These are phyloP conservation scores for Picus viridis DNA, from an alignment of 2,797 vertebrate species.

Conservation along the genomic window DNA sequence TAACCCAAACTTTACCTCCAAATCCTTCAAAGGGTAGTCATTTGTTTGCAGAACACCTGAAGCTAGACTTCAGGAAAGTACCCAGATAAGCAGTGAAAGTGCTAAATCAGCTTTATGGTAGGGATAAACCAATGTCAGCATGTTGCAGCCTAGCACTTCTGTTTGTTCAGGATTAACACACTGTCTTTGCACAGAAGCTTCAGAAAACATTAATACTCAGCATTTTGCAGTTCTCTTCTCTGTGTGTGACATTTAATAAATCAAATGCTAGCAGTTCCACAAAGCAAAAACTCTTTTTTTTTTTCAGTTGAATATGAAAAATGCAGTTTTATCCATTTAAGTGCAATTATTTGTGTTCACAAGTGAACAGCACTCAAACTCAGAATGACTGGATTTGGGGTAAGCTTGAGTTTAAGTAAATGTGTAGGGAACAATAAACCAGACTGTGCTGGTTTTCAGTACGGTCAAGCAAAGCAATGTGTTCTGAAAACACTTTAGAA, in stretches of 20 bases:
- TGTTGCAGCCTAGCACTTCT: not conserved
- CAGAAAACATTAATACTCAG: not conserved
- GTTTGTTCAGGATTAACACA: not conserved
- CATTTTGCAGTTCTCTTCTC: not conserved
- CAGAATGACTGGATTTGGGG: not conserved
- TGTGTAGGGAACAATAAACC: not conserved
- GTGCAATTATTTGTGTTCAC: not conserved
- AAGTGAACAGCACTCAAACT: not conserved
- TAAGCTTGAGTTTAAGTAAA: not conserved
- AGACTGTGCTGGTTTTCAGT: not conserved
- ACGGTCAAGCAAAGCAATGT: not conserved
- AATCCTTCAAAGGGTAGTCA: not conserved
- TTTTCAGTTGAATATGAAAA: not conserved
- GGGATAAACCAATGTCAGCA: not conserved
- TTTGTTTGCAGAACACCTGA: not conserved
- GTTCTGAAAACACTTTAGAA: not conserved
- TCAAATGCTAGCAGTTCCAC: not conserved
- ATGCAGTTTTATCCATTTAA: not conserved
- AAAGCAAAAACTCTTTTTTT: not conserved
- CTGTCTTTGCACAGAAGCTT: not conserved
- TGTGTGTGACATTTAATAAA: not conserved
- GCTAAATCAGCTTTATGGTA: not conserved
- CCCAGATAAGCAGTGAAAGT: not conserved
- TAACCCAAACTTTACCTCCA: not conserved
- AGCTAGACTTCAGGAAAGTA: not conserved